Conservation (phyloP, 2,797 vertebrate genomes). For the Myotis findleyi region DNA sequence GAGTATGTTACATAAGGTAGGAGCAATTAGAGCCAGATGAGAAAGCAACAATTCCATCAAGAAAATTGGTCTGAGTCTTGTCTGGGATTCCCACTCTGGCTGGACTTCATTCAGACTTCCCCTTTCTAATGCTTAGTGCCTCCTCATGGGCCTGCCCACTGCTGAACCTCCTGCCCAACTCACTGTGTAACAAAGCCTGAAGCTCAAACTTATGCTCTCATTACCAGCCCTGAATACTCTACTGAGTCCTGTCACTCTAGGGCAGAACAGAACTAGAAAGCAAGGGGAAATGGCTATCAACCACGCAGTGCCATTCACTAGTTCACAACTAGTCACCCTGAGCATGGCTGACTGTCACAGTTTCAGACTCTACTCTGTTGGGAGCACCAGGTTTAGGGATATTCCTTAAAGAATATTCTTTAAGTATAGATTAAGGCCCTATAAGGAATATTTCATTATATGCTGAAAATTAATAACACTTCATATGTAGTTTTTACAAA, state of each 20-base stretch:
- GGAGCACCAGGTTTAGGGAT: neutral
- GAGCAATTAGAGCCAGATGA: constrained; percentile 32
- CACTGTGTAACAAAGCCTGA: neutral
- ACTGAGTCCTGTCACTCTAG: neutral
- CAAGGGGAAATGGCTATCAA: neutral
- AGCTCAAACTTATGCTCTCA: neutral
- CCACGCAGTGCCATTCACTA: neutral
- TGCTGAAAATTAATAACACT: neutral
- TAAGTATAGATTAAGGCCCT: constrained; percentile 21
- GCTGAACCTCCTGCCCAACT: neutral
- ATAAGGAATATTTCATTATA: constrained; percentile 31
- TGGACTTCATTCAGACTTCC: constrained; percentile 27
- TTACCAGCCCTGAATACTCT: neutral
- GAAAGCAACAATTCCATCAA: neutral
- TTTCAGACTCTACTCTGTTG: neutral
- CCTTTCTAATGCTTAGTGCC: neutral
- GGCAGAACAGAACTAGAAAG: neutral
- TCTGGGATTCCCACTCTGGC: neutral
- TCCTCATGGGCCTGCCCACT: neutral
- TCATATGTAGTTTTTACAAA: neutral
- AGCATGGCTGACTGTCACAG: neutral
- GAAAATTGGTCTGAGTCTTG: neutral
- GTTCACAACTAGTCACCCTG: neutral
- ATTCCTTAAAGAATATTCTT: neutral
- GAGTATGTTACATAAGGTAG: neutral